phyloP scores from a whole-genome alignment of 2,888 invertebrate species.

The Theodoxus fluviatilis region DNA sequence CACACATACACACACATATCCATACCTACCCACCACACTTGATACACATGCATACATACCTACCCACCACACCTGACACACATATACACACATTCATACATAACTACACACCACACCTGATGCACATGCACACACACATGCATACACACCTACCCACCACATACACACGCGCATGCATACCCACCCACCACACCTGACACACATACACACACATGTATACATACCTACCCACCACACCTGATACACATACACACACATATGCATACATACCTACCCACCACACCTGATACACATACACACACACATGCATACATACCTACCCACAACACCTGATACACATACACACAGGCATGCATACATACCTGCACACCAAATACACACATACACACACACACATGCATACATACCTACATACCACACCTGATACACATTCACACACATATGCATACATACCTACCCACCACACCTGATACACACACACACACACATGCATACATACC shows the following conservation, averaged over 20 bases:
- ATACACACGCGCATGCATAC: not conserved
- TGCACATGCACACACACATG: not conserved
- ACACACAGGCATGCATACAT: not conserved
- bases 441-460: not conserved
- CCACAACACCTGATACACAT: no score
- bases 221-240: not conserved
- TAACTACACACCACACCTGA: not conserved
- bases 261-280: not conserved
- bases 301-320: conserved; percentile 9
- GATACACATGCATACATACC: not conserved
- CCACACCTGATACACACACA: not conserved
- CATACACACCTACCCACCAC: not conserved
- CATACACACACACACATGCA: not conserved
- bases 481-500: not conserved
- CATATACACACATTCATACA: not conserved
- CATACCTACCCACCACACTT: not conserved
- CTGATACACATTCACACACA: conserved; percentile 2
- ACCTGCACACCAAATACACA: not conserved
- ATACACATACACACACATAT: not conserved
- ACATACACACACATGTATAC: not conserved
- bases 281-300: conserved; percentile 15
- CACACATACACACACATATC: not conserved
- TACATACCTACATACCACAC: not conserved
- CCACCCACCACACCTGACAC: not conserved
- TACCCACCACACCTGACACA: not conserved